phyloP scores from a whole-genome alignment of 2,888 invertebrate genomes.

The Pyrrhosoma nymphula region DNA sequence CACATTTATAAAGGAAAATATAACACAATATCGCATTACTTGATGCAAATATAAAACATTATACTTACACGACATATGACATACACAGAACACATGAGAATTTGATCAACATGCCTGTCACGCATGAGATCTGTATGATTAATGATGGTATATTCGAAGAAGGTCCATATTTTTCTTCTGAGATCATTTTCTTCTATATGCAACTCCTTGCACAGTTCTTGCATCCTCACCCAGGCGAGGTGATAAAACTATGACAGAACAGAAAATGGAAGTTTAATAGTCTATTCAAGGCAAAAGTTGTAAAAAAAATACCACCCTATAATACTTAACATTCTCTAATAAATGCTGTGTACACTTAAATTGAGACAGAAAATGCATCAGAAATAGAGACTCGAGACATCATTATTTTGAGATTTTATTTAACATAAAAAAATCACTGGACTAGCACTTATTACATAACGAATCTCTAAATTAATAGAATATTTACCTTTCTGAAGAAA shows the following conservation, averaged over 20 bases:
- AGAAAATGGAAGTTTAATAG: constrained; percentile 45
- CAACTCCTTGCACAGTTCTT: constrained; percentile 92
- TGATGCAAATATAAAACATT: constrained; percentile 49
- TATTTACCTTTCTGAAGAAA: constrained; percentile 91
- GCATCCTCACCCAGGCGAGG: constrained; percentile 93
- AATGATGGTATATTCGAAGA: constrained; percentile 94
- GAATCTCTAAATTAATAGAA: constrained; percentile 65
- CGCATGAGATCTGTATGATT: constrained; percentile 89
- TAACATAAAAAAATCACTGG: not conserved
- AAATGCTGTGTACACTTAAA: not conserved
- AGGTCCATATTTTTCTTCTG: constrained; percentile 96
- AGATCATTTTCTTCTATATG: constrained; percentile 83
- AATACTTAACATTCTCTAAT: not conserved
- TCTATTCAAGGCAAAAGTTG: not conserved
- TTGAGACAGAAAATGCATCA: not conserved
- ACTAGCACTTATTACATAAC: constrained; percentile 36
- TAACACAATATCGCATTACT: not conserved
- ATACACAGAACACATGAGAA: constrained; percentile 98
- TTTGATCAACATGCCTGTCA: constrained; percentile 97
- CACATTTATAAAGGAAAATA: not conserved
- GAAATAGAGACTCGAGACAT: not conserved
- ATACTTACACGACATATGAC: constrained; percentile 90
- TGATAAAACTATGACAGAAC: constrained; percentile 89
- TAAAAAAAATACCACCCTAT: not conserved
- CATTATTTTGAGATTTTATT: no score